phyloP scores from a whole-genome alignment of 2,888 invertebrate species.

The Dichetophora obliterata region DNA sequence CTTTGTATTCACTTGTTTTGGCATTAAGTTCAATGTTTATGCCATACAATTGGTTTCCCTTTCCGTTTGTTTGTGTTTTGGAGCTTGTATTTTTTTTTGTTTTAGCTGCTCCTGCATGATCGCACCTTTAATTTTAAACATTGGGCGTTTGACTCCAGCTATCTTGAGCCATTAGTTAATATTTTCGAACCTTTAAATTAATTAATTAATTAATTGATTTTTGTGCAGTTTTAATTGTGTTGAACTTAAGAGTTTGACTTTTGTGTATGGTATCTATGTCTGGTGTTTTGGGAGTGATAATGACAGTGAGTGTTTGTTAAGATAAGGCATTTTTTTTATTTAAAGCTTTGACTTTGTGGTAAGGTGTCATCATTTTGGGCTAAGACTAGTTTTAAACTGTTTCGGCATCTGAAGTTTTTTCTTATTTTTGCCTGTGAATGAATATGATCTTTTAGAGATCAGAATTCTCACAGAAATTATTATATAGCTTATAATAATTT shows the following conservation, averaged over 20 bases:
- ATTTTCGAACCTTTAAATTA: conserved; percentile 2
- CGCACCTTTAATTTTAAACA: neutral
- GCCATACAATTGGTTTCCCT: conserved; percentile 10
- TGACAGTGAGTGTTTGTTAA: too few relatives aligned
- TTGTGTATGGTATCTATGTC: neutral
- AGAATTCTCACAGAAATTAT: too few relatives aligned
- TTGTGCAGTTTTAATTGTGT: conserved; percentile 27
- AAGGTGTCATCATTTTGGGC: too few relatives aligned
- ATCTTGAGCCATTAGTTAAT: neutral
- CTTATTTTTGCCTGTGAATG: too few relatives aligned
- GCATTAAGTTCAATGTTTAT: conserved; percentile 27
- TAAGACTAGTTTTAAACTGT: too few relatives aligned
- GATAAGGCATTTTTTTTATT: too few relatives aligned
- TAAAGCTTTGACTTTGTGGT: too few relatives aligned
- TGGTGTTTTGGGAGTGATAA: too few relatives aligned
- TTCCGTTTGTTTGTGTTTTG: neutral
- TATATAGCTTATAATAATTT: too few relatives aligned
- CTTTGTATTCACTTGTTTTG: conserved; percentile 8
- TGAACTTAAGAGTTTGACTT: conserved; percentile 15
- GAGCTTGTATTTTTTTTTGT: neutral
- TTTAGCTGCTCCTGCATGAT: neutral
- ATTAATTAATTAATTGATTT: conserved; percentile 29
- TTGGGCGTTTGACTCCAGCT: neutral
- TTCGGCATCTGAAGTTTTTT: too few relatives aligned
- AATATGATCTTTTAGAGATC: too few relatives aligned